These are phyloP conservation scores for Sinohyriopsis cumingii DNA, from an alignment of 2,888 invertebrate species.

Conservation along the genomic window DNA sequence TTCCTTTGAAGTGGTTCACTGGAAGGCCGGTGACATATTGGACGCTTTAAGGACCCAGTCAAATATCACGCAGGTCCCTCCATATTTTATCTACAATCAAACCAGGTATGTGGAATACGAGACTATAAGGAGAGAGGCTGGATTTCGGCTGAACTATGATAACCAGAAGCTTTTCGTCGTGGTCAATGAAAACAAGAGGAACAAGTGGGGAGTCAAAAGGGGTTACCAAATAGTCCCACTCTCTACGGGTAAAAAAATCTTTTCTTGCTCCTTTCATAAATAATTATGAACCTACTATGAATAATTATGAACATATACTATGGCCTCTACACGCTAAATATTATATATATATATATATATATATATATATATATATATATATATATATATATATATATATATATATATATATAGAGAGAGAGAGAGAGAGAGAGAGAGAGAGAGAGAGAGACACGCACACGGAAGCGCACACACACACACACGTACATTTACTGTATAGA, in stretches of 20 bases:
- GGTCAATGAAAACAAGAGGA: slow-evolving; percentile 40
- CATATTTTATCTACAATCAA: slow-evolving; percentile 41
- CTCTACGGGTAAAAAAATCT: slow-evolving; percentile 11
- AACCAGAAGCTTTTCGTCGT: slow-evolving; percentile 44
- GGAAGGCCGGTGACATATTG: slow-evolving; percentile 41
- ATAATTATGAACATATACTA: too few relatives aligned
- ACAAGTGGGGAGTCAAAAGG: slow-evolving; percentile 40
- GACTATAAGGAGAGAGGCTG: slow-evolving; percentile 31
- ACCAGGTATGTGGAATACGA: slow-evolving; percentile 46
- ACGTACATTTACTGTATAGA: too few relatives aligned
- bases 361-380: too few relatives aligned
- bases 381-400: too few relatives aligned
- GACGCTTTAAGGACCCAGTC: slow-evolving; percentile 34
- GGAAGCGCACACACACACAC: too few relatives aligned
- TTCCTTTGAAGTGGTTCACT: slow-evolving; percentile 44
- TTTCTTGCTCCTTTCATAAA: too few relatives aligned
- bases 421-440: too few relatives aligned
- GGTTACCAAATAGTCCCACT: slow-evolving; percentile 44
- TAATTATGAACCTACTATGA: too few relatives aligned
- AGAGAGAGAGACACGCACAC: too few relatives aligned
- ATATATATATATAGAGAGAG: too few relatives aligned
- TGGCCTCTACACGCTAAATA: too few relatives aligned
- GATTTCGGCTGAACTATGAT: slow-evolving; percentile 28
- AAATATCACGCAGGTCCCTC: slow-evolving; percentile 17
- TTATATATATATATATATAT: too few relatives aligned